phyloP scores from a whole-genome alignment of 2,113 vertebrate species.

The Nipponia nippon region DNA sequence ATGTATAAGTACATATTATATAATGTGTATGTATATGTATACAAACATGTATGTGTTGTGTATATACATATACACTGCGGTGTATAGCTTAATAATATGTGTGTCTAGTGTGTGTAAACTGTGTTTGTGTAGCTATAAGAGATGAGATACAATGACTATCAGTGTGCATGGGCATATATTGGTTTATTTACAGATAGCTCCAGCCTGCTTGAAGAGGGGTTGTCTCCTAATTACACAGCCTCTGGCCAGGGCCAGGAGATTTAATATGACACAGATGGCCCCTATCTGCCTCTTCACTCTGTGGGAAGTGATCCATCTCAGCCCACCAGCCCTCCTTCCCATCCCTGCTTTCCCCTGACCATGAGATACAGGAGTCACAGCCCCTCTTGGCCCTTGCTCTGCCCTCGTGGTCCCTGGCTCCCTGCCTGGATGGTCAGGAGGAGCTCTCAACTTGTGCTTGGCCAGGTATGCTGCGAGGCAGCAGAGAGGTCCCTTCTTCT shows the following conservation, averaged over 20 bases:
- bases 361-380: neutral
- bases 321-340: neutral
- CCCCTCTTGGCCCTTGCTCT: neutral
- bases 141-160: neutral
- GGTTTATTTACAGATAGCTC: neutral
- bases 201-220: neutral
- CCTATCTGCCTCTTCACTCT: neutral
- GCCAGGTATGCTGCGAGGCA: no score
- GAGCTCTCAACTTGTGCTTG: neutral
- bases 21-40: rapidly evolving
- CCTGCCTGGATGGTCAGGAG: neutral
- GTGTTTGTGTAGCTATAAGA: neutral
- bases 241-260: neutral
- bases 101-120: rapidly evolving
- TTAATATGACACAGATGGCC: neutral
- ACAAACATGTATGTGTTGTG: rapidly evolving
- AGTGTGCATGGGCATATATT: rapidly evolving
- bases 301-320: rapidly evolving
- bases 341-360: neutral
- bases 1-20: rapidly evolving
- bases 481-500: neutral
- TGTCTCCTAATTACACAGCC: neutral
- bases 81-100: neutral
- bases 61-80: rapidly evolving
- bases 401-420: no score